phyloP scores from a whole-genome alignment of 2,797 vertebrate genomes.

The Etheostoma nigrum region DNA sequence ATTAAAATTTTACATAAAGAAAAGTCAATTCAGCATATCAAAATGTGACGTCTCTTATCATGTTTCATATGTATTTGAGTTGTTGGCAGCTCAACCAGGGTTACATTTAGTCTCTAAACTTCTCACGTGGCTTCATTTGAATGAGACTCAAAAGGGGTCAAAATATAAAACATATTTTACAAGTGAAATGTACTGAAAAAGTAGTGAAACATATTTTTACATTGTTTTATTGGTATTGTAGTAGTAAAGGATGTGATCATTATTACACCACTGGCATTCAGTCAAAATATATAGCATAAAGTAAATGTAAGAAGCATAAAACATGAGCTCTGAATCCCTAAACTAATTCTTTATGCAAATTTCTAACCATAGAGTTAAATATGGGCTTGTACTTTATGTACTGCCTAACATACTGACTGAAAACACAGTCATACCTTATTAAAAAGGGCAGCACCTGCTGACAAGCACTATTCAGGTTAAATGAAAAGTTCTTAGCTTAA shows the following conservation, averaged over 20 bases:
- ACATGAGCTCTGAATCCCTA: conserved; percentile 2
- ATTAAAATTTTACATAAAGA: background rate
- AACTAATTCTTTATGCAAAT: background rate
- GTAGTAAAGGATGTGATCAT: background rate
- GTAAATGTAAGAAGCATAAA: background rate
- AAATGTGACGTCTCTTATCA: background rate
- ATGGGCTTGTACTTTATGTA: background rate
- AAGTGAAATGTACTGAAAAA: too few species aligned
- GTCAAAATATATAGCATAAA: background rate
- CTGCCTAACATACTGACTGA: conserved; percentile 16
- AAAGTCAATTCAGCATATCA: background rate
- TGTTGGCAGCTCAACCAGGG: background rate
- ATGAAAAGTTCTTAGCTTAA: conserved; percentile 43
- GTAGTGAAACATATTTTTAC: background rate
- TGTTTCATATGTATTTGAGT: background rate
- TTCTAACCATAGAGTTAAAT: background rate
- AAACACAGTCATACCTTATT: conserved; percentile 26
- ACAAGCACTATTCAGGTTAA: conserved; percentile 26
- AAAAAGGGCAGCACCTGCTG: conserved; percentile 11
- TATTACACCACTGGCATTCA: background rate
- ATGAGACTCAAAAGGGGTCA: background rate
- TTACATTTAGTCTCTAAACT: background rate
- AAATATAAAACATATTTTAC: background rate
- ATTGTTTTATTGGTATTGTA: background rate
- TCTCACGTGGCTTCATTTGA: conserved; percentile 1